Conservation (phyloP, 2,888 invertebrate species). For the Melanotus villosus region DNA sequence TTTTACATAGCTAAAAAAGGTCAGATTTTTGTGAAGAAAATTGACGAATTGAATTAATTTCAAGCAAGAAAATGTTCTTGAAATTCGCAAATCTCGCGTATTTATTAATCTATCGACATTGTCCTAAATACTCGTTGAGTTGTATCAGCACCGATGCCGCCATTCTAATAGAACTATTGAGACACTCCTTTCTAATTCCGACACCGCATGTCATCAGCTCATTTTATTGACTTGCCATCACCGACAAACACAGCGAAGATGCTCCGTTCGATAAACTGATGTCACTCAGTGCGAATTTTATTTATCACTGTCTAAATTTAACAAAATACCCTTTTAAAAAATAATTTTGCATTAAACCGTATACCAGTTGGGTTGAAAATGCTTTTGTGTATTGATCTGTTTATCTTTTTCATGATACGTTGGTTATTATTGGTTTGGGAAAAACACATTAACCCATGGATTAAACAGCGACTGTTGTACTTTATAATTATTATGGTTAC, state of each 20-base stretch:
- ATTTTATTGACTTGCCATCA: slow-evolving; percentile 14
- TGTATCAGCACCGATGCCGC: slow-evolving; percentile 12
- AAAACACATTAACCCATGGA: neutral
- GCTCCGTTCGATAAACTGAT: slow-evolving; percentile 12
- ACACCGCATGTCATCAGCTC: slow-evolving; percentile 16
- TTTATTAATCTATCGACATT: slow-evolving; percentile 9
- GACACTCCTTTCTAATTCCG: slow-evolving; percentile 12
- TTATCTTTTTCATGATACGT: neutral
- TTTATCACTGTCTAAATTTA: slow-evolving; percentile 14
- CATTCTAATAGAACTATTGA: slow-evolving; percentile 7
- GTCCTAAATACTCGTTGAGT: slow-evolving; percentile 7
- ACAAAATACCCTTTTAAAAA: neutral
- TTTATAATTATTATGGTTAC: no score
- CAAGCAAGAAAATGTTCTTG: neutral
- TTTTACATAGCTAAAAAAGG: no score
- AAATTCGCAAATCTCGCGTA: neutral
- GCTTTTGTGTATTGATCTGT: no score
- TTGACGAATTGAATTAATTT: no score
- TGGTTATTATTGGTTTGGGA: neutral
- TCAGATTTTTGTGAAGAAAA: no score
- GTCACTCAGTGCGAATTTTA: slow-evolving; percentile 13
- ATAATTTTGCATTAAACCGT: neutral
- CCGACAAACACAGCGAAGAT: neutral
- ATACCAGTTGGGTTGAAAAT: no score
- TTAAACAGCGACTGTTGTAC: neutral